Conservation (phyloP, 2,797 vertebrate species). For the Apodemus agrarius region DNA sequence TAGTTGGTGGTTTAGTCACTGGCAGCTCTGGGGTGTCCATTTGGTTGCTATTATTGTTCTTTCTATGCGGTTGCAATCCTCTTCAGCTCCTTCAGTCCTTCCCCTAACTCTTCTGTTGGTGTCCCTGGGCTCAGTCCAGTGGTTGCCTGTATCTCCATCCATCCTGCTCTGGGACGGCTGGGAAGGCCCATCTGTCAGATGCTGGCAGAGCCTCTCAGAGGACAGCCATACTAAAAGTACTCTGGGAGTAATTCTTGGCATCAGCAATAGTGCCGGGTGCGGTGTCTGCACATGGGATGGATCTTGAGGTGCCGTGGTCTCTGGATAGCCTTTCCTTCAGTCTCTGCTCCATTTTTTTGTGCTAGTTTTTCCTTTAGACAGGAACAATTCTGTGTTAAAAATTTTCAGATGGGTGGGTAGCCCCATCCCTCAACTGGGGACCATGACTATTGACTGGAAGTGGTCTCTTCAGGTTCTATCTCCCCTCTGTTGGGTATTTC, state of each 20-base stretch:
- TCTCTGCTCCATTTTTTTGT: background rate
- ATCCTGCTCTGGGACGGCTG: too few relatives aligned
- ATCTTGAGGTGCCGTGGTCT: background rate
- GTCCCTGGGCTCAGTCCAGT: background rate
- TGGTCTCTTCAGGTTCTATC: background rate
- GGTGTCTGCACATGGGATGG: background rate
- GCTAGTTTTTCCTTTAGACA: background rate
- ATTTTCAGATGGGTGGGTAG: background rate
- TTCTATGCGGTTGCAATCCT: background rate
- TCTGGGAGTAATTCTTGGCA: background rate
- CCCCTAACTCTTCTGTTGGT: background rate
- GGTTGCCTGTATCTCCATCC: background rate
- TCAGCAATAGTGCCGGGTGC: background rate
- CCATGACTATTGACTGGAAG: background rate
- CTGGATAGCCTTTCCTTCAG: background rate
- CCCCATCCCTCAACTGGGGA: background rate
- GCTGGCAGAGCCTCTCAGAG: background rate
- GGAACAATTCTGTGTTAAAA: background rate
- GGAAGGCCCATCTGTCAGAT: too few relatives aligned
- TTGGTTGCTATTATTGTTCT: background rate
- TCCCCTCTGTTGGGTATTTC: background rate
- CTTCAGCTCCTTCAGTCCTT: background rate
- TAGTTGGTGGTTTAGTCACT: background rate
- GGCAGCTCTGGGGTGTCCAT: background rate
- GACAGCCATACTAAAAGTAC: background rate